Base-by-base conservation (phyloP, 1,140 invertebrate genomes). In the Protaetia brevitarsis region DNA sequence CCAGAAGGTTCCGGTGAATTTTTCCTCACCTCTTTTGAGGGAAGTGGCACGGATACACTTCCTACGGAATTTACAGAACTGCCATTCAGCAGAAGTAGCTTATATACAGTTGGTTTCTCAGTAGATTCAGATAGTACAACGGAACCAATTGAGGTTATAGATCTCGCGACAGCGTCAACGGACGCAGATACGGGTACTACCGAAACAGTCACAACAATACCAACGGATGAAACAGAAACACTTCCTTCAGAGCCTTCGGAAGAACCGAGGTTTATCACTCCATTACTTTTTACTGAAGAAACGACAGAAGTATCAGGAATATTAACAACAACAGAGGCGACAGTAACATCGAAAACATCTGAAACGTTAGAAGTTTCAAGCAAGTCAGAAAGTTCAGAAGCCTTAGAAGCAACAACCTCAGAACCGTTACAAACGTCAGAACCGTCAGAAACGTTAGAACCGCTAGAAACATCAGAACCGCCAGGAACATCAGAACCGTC, bases 1-100 rank as follows among this genome's bases (percentile, higher is more conserved):
- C 3, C 67, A 23, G 73, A 74, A 65, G 68, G 68, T 56, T 71
- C 69, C 60, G 71, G 68, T 23, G 71, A 66, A 60, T 45, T 19
- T 64, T 67, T 66, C 36, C 51, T 57, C 8, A 59, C 19, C 6
- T 5, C 29, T 10, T 58, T 61, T 1, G 60, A 51, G 13, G 45
- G 51, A 19, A 63, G 61, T 26, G 57, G 62, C 28, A 21, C 23
- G 3, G 30, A 29, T 36, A 64, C 7, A 19, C 1, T 41, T 37
- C 19, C 11, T 51, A 13, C 8, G 5, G 19, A 28, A n/a, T 10
- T 29, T 34, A 57, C 29, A 37, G 66, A 58, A 27, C 56, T 19
- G 2, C 36, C 45, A 4, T 31, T 51, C 16, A 65, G 27, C 21
- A n/a, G n/a, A 30, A 36, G 27, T 27, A 63, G 34, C n/a, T 59